phyloP scores from a whole-genome alignment of 1,140 invertebrate species.

The Hydropsyche tenuis region DNA sequence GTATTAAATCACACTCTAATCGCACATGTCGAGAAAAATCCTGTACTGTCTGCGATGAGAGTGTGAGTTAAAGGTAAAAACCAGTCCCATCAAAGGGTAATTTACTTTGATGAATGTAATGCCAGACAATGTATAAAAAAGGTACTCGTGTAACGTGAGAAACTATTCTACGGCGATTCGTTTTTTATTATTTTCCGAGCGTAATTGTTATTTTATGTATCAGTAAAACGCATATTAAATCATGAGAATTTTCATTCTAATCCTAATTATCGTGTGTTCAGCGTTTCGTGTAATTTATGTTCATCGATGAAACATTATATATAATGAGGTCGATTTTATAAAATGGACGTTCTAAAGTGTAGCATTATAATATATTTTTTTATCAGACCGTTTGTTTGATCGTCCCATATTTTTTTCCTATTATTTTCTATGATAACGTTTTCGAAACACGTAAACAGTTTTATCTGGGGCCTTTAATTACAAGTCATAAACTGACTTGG shows the following conservation, averaged over 20 bases:
- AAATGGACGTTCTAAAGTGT: no score
- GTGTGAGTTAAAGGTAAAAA: conserved; percentile 12
- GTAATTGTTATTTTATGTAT: conserved; percentile 1
- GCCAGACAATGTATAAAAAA: conserved; percentile 26
- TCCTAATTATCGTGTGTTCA: not conserved
- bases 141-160: conserved; percentile 21
- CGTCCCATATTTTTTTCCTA: no score
- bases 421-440: no score
- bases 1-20: conserved; percentile 8
- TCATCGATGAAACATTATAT: not conserved
- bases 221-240: conserved; percentile 20
- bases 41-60: conserved; percentile 1
- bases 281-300: conserved; percentile 18
- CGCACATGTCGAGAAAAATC: not conserved
- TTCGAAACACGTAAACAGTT: conserved; percentile 4
- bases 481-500: conserved; percentile 7
- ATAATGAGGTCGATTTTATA: no score
- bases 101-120: conserved; percentile 26
- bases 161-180: not conserved
- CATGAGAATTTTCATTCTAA: conserved; percentile 17
- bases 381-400: no score
- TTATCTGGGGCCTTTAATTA: conserved; percentile 7
- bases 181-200: conserved; percentile 24
- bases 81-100: not conserved
- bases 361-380: no score